Conservation (phyloP, 2,797 vertebrate genomes). For the Oceanodroma leucorhoa region DNA sequence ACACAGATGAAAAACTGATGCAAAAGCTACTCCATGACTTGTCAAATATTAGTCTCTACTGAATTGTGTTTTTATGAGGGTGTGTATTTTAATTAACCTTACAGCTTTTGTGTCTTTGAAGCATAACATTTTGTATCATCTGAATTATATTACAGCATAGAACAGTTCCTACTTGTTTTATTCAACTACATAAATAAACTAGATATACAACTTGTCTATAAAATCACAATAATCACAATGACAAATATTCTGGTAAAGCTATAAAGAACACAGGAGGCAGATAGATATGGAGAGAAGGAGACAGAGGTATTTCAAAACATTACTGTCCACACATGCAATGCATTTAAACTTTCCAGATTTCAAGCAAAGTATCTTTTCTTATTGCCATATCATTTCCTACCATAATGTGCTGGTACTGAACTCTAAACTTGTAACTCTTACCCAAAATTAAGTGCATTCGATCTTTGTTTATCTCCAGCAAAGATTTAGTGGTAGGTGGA, state of each 20-base stretch:
- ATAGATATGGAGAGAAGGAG: background rate
- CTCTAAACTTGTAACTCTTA: conserved; percentile 59
- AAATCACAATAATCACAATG: background rate
- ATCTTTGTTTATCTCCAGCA: conserved; percentile 89
- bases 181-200: background rate
- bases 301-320: background rate
- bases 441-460: conserved; percentile 96
- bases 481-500: conserved; percentile 74
- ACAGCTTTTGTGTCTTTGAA: background rate
- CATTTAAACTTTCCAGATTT: background rate
- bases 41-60: background rate
- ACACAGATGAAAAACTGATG: background rate
- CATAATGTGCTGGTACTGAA: background rate
- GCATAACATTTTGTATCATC: background rate
- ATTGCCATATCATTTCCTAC: background rate
- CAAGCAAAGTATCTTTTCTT: background rate
- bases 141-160: background rate
- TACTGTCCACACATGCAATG: background rate
- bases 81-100: background rate
- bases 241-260: background rate
- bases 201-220: background rate
- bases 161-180: background rate
- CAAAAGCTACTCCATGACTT: background rate
- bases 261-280: background rate
- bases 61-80: background rate